phyloP scores from a whole-genome alignment of 2,797 vertebrate genomes.

The Glossophaga mutica region DNA sequence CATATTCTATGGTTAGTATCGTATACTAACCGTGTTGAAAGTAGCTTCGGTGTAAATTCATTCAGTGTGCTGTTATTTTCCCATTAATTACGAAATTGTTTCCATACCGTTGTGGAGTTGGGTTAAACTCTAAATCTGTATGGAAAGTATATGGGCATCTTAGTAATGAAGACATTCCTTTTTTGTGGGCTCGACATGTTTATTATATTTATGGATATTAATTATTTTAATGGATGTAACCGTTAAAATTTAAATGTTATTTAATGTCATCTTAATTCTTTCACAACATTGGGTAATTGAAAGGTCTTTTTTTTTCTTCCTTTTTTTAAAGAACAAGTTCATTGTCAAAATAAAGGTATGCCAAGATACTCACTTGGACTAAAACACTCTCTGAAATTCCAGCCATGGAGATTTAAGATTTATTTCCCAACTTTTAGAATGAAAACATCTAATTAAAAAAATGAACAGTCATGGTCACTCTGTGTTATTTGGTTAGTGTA shows the following conservation, averaged over 20 bases:
- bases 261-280: neutral
- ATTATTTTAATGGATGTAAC: neutral
- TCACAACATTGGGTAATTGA: neutral
- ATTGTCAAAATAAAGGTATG: neutral
- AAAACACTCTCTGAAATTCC: constrained; percentile 17
- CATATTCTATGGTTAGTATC: neutral
- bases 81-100: neutral
- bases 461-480: neutral
- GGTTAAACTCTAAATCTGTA: neutral
- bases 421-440: neutral
- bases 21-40: neutral
- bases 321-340: neutral
- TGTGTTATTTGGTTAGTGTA: neutral
- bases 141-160: neutral
- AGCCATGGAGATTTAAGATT: neutral
- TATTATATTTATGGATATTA: neutral
- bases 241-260: neutral
- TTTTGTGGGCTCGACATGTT: neutral
- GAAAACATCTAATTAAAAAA: neutral
- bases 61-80: neutral
- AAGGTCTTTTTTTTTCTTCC: neutral
- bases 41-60: constrained; percentile 5
- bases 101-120: constrained; percentile 23
- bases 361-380: neutral
- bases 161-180: neutral